Percentiles rank a stretch among this genome's conserved stretches.
These are phyloP conservation scores for Malurus leucopterus DNA, from an alignment of 2,797 vertebrate species.

Conservation along the genomic window DNA sequence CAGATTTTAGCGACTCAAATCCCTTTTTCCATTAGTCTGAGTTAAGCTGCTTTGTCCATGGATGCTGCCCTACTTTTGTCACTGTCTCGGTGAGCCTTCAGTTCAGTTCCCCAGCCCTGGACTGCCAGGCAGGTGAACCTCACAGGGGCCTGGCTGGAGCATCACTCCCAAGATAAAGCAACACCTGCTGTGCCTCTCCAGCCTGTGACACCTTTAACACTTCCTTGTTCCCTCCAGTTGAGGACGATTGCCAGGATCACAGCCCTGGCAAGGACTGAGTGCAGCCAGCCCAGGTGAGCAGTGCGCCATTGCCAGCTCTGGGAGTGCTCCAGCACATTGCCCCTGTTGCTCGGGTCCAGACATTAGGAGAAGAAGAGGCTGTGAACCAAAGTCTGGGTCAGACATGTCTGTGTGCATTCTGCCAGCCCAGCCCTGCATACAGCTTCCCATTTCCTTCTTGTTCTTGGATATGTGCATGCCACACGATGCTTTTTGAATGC, in stretches of 20 bases:
- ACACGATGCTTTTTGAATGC: not conserved
- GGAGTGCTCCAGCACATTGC: not conserved
- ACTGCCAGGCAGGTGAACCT: not conserved
- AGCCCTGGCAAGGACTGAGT: not conserved
- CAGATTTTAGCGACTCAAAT: not conserved
- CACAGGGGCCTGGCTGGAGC: not conserved
- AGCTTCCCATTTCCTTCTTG: not conserved
- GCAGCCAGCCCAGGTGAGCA: not conserved
- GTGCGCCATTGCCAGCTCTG: fast-evolving
- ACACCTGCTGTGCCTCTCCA: not conserved
- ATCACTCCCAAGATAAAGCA: not conserved
- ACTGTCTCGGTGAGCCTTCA: not conserved
- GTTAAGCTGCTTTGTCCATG: not conserved
- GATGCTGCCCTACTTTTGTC: not conserved
- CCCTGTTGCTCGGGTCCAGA: not conserved
- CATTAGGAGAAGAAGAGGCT: not conserved
- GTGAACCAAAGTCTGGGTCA: not conserved
- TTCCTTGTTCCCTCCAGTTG: not conserved
- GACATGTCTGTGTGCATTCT: not conserved
- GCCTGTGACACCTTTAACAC: fast-evolving
- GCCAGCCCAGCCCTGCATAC: not conserved
- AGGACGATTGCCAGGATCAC: not conserved
- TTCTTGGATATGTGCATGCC: fast-evolving
- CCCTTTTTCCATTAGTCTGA: not conserved
- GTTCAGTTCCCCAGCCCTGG: not conserved